A percentile compares a stretch with the other conserved stretches of the same genome.
Evolutionary conservation across 2,797 vertebrate species (phyloP).

Genomic region (Peromyscus aztecus): DNA sequence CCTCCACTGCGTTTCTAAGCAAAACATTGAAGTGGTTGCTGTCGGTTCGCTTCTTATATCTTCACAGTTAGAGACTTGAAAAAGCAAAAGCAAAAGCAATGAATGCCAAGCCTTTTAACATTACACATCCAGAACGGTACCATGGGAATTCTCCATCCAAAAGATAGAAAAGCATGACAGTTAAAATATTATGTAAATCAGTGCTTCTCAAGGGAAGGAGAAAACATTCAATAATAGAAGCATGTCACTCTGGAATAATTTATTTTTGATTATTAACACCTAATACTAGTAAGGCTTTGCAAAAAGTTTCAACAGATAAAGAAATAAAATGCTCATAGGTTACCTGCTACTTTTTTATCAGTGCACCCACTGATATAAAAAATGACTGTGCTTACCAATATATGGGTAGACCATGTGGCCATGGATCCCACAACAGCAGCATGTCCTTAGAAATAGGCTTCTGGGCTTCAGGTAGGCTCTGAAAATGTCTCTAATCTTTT

Average conservation of each 20-base stretch:
- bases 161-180: slow-evolving; percentile 76
- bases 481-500: slow-evolving; percentile 71
- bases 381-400: background rate
- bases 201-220: slow-evolving; percentile 88
- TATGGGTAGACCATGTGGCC: background rate
- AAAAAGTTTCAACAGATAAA: slow-evolving; percentile 65
- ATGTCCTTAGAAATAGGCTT: background rate
- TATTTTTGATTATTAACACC: slow-evolving; percentile 81
- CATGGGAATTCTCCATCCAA: slow-evolving; percentile 87
- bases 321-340: slow-evolving; percentile 44
- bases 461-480: slow-evolving; percentile 44
- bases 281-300: slow-evolving; percentile 70
- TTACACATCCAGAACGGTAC: slow-evolving; percentile 86
- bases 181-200: slow-evolving; percentile 93
- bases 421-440: background rate
- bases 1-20: slow-evolving; percentile 74
- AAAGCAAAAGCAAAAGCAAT: slow-evolving; percentile 65
- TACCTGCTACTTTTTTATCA: slow-evolving; percentile 55
- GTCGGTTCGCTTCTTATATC: slow-evolving; percentile 78
- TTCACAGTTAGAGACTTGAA: slow-evolving; percentile 79
- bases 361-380: slow-evolving; percentile 16
- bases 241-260: slow-evolving; percentile 73
- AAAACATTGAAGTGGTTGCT: slow-evolving; percentile 74
- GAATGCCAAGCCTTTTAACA: slow-evolving; percentile 82
- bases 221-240: slow-evolving; percentile 85